Base-by-base conservation (phyloP, 2,113 vertebrate species). In the Xenopus laevis region DNA sequence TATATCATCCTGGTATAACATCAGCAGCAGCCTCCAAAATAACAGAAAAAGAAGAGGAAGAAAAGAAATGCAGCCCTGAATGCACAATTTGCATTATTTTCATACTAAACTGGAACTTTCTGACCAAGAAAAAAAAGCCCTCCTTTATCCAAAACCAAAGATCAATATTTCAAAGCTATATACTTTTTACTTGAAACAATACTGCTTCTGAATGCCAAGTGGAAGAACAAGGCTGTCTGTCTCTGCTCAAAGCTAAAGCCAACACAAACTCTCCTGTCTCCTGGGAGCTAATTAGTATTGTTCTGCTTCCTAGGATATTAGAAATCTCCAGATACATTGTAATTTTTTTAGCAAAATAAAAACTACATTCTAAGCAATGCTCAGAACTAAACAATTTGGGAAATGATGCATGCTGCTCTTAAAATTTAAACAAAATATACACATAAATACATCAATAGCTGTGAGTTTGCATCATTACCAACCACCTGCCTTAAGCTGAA, bases 271-370 rank as follows among this genome's bases (percentile, higher is more conserved):
- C 82, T 63, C 44, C 57, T 15, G 75, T 65, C 87, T 85, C 89
- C 12, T 72, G 87, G 85, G 87, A 88, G 78, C 85, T 86, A 84
- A 78, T 89, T 83, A 87, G 81, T 0, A 5, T 17, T 77, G 71
- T 80, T 82, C 71, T 61, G 20, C 65, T 71, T 4, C 55, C 78
- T 81, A 80, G 74, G 79, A 79, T 55, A 79, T 63, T 27, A 80
- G 66, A 79, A 7, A 69, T 72, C 80, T 83, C 71, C 68, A 74
- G 40, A 52, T 4, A n/a, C 80, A 53, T 4, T 74, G 80, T 84
- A 74, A 84, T 84, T 86, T 81, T 27, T 81, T 78, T 74, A 78
- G 77, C 58, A 53, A 44, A 68, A 80, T 83, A 83, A 79, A 85
- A 83, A 77, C 82, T 77, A 63, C 60, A 4, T 33, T 33, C 30